Conservation (phyloP, 1,140 invertebrate species). For the Ceratosolen fusciceps region DNA sequence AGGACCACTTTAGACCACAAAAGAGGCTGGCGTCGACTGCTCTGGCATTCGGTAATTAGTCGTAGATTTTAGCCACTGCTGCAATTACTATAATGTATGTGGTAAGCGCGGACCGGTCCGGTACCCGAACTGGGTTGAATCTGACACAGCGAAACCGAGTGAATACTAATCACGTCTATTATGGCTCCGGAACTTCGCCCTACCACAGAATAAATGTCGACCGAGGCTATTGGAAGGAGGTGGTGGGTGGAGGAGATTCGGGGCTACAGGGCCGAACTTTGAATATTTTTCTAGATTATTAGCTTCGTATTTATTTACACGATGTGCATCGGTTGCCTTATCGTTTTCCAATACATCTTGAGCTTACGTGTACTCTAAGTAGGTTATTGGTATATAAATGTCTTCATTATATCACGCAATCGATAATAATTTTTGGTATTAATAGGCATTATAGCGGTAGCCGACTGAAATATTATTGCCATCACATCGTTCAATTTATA, state of each 20-base stretch:
- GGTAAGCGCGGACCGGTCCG: conserved; percentile 3
- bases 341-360: neutral
- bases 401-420: too few relatives aligned
- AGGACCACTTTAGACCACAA: conserved; percentile 21
- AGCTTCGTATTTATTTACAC: neutral
- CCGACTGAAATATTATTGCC: too few relatives aligned
- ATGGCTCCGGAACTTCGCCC: conserved; percentile 20
- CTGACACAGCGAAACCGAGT: conserved; percentile 51
- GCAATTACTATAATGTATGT: conserved; percentile 49
- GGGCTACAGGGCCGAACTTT: neutral
- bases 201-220: neutral
- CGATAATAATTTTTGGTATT: too few relatives aligned
- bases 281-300: neutral
- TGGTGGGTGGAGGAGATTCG: too few relatives aligned
- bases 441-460: too few relatives aligned
- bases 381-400: too few relatives aligned
- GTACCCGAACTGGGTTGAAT: conserved; percentile 47
- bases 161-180: conserved; percentile 51
- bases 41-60: conserved; percentile 45
- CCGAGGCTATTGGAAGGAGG: too few relatives aligned
- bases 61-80: conserved; percentile 44
- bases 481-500: too few relatives aligned
- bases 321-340: neutral
- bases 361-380: too few relatives aligned
- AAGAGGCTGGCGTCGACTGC: neutral